Evolutionary conservation across 2,113 vertebrate genomes (phyloP), one percentile per base, ranked within the genome.

Genomic region (Otis tarda): DNA sequence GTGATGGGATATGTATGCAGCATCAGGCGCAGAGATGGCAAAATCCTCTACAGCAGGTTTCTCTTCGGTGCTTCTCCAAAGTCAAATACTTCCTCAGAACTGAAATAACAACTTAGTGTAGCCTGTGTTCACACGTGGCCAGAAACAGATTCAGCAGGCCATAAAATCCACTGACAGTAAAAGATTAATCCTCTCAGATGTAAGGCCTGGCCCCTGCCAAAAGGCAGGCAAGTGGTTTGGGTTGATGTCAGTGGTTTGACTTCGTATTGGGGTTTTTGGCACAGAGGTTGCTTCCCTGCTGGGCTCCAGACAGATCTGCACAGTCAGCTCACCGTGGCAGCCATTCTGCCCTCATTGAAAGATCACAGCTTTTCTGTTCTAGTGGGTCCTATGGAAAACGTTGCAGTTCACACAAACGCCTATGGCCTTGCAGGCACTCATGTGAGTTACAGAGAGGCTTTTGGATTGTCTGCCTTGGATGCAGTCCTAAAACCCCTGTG

Each of bases 261-360:
- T 89, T 60, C 6, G 1, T 17, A 19, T 0, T 47, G 70, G 13
- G 45, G 28, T n/a, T 71, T 30, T 94, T 4, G 10, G 22, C 27
- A 25, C 4, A 4, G 69, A 65, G 56, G 23, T 37, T 17, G 7
- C 31, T 90, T 90, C 14, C 16, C 15, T 14, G 0, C 12, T 12
- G 24, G 25, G 24, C 50, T 49, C 28, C 28, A 53, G 31, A 11
- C 65, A 45, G 45, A 68, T 23, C 33, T 19, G 14, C 2, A 4
- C 4, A 30, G 63, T 15, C 45, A 50, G 43, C 33, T 50, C 2
- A 22, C 39, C 1, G 1, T 3, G 6, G 16, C 12, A 71, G 28
- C 1, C 0, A 1, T 81, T 49, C 64, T 50, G 19, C 35, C 5
- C 41, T 39, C 0, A 0, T 10, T 1, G 0, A n/a, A 60, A 52